Percentiles rank a stretch among this genome's conserved stretches.
Conservation (phyloP, 2,888 invertebrate species). For the Leptinotarsa peninsularis region DNA sequence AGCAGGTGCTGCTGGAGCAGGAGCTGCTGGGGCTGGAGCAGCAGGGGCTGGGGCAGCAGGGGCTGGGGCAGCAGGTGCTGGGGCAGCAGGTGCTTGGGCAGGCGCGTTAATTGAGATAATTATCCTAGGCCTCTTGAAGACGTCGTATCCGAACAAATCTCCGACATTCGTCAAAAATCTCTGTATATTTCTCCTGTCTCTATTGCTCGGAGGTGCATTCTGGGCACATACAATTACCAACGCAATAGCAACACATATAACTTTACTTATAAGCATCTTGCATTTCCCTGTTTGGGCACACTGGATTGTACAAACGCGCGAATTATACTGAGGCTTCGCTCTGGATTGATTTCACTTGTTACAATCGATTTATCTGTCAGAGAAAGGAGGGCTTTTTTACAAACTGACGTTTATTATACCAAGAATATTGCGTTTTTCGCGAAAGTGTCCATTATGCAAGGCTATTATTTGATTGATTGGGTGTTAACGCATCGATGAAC, state of each 20-base stretch:
- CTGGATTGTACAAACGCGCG: constrained; percentile 45
- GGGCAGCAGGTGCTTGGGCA: constrained; percentile 45
- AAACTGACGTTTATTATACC: constrained; percentile 54
- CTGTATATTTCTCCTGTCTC: constrained; percentile 63
- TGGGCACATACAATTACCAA: constrained; percentile 36
- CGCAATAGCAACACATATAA: constrained; percentile 42
- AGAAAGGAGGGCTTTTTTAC: constrained; percentile 58
- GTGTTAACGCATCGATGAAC: constrained; percentile 52
- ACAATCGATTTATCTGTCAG: constrained; percentile 57
- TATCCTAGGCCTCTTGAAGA: constrained; percentile 56
- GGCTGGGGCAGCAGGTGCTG: constrained; percentile 44
- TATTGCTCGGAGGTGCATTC: constrained; percentile 40
- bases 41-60: constrained; percentile 46
- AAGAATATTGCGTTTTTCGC: constrained; percentile 58
- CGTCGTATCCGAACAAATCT: constrained; percentile 65
- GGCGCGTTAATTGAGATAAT: constrained; percentile 41
- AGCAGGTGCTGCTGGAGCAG: constrained; percentile 32
- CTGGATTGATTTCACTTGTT: constrained; percentile 58
- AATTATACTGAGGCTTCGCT: constrained; percentile 53
- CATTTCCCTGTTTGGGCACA: constrained; percentile 48
- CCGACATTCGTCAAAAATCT: constrained; percentile 61
- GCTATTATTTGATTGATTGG: constrained; percentile 57
- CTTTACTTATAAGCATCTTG: constrained; percentile 51
- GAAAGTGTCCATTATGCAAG: constrained; percentile 59
- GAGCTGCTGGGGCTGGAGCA: constrained; percentile 41